Conservation (phyloP, 2,797 vertebrate species). For the Australoheros facetus region DNA sequence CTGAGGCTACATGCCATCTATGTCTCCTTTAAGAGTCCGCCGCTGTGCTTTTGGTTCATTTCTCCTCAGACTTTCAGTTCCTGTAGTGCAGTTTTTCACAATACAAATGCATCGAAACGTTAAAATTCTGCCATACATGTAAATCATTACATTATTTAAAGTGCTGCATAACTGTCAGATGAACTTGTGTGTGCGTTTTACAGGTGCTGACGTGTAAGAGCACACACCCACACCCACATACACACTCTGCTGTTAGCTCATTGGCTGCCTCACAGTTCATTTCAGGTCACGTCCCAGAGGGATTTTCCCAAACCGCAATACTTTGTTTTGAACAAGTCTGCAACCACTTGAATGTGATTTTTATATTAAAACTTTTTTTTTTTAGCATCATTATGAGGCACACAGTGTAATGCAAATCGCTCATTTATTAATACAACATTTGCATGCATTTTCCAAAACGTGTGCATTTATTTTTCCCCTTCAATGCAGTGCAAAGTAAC, state of each 20-base stretch:
- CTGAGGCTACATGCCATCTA: too few species aligned
- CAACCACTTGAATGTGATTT: neutral
- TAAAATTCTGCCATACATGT: neutral
- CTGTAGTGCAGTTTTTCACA: neutral
- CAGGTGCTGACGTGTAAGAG: neutral
- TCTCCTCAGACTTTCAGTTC: neutral
- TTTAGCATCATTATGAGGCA: neutral
- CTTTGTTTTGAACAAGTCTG: neutral
- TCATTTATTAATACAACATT: slow-evolving; percentile 47
- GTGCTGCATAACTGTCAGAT: neutral
- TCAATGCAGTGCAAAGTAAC: slow-evolving; percentile 54
- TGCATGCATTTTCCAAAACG: slow-evolving; percentile 23
- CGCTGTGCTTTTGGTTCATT: neutral
- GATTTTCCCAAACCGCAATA: neutral
- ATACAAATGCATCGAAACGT: neutral
- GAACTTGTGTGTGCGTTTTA: neutral
- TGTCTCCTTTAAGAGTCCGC: neutral
- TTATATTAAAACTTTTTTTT: too few species aligned
- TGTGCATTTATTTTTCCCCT: neutral
- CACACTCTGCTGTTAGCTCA: neutral
- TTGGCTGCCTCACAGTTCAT: slow-evolving; percentile 12
- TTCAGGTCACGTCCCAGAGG: slow-evolving; percentile 17
- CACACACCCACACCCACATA: slow-evolving; percentile 5
- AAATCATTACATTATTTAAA: neutral
- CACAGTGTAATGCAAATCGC: slow-evolving; percentile 7